Base-by-base conservation (phyloP, 2,113 vertebrate genomes). In the Xyrauchen texanus region DNA sequence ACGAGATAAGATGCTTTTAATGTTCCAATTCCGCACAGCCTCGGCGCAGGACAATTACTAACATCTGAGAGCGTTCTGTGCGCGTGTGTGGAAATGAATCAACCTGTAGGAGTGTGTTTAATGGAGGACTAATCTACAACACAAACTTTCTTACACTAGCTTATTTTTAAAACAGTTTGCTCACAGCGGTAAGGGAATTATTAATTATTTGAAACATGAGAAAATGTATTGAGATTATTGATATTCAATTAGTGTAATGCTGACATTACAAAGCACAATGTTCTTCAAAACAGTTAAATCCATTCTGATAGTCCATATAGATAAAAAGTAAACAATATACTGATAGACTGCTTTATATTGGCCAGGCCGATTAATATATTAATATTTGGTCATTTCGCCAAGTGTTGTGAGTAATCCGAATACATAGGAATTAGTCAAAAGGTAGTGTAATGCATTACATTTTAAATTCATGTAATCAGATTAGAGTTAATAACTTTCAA, bases 1-100 rank as follows among this genome's bases (percentile, higher is more conserved):
- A 65, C 57, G 47, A 85, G 85, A 88, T 85, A 87, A 88, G 85
- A 55, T 12, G 44, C 55, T 65, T 83, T 84, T 81, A 71, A 84
- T 78, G 82, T 68, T 79, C 80, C 46, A 52, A 68, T 75, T 75
- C 70, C 46, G 51, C 66, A 77, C 16, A 66, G 69, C 68, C 68
- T 66, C 45, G 4, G 16, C 10, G 58, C 46, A 9, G 69, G 55
- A 72, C 76, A 72, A 85, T 82, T 77, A 79, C 62, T 66, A 78
- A 62, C 75, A 81, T 81, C 65, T 81, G 61, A 77, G 78, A 55
- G 49, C 7, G 12, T 34, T 4, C 13, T 76, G 11, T 57, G 21
- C 3, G 65, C 66, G 61, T 60, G 16, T 61, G 68, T 46, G 7
- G 8, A 10, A 21, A 73, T 49, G 16, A 8, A 49, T 49, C 60